Base-by-base conservation (phyloP, 2,113 vertebrate genomes). In the Cricetomys ansorgei region DNA sequence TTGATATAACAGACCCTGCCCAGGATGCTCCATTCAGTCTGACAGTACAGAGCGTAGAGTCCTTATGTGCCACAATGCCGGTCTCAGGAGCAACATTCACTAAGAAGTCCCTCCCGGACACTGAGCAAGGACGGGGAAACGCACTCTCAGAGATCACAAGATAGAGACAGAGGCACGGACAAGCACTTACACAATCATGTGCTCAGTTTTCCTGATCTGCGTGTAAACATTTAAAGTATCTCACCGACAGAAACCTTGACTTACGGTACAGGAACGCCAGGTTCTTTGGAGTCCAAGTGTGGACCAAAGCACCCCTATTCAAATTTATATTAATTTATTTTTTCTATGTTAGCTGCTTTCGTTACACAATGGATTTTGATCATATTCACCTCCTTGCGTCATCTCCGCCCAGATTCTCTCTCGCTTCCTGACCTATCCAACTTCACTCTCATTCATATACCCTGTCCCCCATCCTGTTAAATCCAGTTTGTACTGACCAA, bases 181-280 rank as follows among this genome's bases (percentile, higher is more conserved):
- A 67, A 10, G 12, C 1, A 81, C 12, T 37, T 45, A 62, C 2
- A 88, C 11, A 7, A 1, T 65, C 4, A n/a, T 7, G 31, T 2
- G 37, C 31, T 34, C 15, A 67, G 23, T 48, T 65, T 53, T 31
- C 40, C 67, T 73, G 27, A 83, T 50, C 43, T 89, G 37, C 75
- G 15, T 23, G 43, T 53, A 93, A 62, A 92, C 72, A 88, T 76
- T 88, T 92, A 53, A 95, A 93, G 55, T 85, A 76, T 29, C 64
- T 43, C n/a, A 85, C n/a, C 8, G 31, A 53, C 25, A 92, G 12
- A 77, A 8, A 92, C 87, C 7, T 21, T 94, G 37, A 90, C 29
- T 65, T 86, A 85, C 13, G 16, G 34, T 3, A 48, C 1, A 76
- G 59, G 27, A 89, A 65, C 13, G 13, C 27, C 7, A 50, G 31